These are phyloP conservation scores for Lytechinus variegatus DNA, from an alignment of 35 echinoderm and acorn worm species.

Conservation along the genomic window DNA sequence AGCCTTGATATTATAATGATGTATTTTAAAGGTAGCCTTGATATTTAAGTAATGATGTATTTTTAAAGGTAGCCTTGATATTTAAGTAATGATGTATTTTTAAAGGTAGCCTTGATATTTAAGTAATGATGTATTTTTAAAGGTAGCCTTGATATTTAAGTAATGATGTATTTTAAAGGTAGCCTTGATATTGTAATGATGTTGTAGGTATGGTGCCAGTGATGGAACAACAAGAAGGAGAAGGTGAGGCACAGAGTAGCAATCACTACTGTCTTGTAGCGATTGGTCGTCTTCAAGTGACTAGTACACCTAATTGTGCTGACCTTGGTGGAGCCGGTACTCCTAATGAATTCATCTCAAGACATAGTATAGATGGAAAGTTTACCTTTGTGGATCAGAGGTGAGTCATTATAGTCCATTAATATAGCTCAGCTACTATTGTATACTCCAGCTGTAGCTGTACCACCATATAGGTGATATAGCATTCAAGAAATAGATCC, in stretches of 20 bases:
- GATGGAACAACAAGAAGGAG: constrained; percentile 84
- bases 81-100: background rate
- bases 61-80: no score
- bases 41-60: no score
- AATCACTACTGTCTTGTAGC: constrained; percentile 99
- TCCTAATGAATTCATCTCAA: constrained; percentile 93
- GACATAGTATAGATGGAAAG: constrained; percentile 90
- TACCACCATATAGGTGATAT: no score
- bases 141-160: background rate
- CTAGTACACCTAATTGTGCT: constrained; percentile 97
- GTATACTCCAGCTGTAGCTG: no score
- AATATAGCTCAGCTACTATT: no score
- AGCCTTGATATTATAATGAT: no score
- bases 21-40: background rate
- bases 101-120: background rate
- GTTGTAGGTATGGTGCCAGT: constrained; percentile 31
- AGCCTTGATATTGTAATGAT: background rate
- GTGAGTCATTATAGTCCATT: constrained; percentile 42
- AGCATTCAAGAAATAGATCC: no score
- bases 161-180: background rate
- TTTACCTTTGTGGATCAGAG: constrained; percentile 99
- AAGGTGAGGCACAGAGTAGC: constrained; percentile 78
- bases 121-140: background rate
- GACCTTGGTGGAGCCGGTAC: constrained; percentile 86
- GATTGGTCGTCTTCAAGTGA: constrained; percentile 94